phyloP scores from a whole-genome alignment of 2,888 invertebrate species.

The Pollenia labialis region DNA sequence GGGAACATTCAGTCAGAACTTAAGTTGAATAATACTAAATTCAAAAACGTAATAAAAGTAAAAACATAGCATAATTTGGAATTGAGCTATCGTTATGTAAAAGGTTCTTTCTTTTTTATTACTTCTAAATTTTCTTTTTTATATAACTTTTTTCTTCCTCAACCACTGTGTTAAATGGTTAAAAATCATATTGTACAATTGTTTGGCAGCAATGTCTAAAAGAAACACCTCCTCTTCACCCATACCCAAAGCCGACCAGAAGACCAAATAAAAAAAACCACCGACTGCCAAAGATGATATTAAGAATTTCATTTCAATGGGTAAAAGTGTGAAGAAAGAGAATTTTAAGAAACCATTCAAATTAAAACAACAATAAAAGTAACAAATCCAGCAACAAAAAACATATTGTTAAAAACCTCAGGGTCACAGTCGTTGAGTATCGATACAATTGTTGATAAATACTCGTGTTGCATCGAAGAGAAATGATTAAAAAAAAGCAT shows the following conservation, averaged over 20 bases:
- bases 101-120: too few relatives aligned
- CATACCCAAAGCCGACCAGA: neutral
- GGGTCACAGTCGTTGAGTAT: constrained; percentile 66
- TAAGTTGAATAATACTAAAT: too few relatives aligned
- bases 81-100: too few relatives aligned
- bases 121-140: neutral
- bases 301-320: constrained; percentile 61
- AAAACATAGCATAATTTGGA: too few relatives aligned
- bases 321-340: constrained; percentile 67
- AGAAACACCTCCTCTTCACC: constrained; percentile 37
- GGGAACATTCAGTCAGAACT: too few relatives aligned
- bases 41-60: too few relatives aligned
- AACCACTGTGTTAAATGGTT: constrained; percentile 27
- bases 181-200: constrained; percentile 47
- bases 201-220: constrained; percentile 38
- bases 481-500: constrained; percentile 24
- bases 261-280: constrained; percentile 15
- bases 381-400: constrained; percentile 37
- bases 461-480: constrained; percentile 37
- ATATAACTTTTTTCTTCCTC: neutral
- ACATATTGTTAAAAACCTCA: constrained; percentile 62
- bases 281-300: constrained; percentile 19
- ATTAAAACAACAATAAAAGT: constrained; percentile 50
- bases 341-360: constrained; percentile 39
- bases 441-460: constrained; percentile 72